A percentile compares a stretch with the other conserved stretches of the same genome.
Evolutionary conservation across 2,797 vertebrate genomes (phyloP).

Genomic region (Notolepis coatsorum): DNA sequence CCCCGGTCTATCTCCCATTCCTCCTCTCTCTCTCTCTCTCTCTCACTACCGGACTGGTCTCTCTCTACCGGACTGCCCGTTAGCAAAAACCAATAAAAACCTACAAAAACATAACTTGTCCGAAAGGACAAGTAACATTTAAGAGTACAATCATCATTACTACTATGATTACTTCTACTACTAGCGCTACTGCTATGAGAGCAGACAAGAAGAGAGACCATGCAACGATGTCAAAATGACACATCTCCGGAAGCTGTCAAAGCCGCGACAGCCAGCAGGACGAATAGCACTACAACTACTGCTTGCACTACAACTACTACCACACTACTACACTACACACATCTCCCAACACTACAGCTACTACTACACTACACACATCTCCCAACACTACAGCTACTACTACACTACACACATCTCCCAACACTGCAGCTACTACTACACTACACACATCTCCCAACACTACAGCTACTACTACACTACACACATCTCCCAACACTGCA

Average conservation of each 20-base stretch:
- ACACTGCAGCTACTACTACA: constrained; percentile 1
- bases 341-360: background rate
- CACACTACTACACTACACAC: background rate
- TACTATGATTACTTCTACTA: background rate
- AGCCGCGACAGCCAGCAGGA: background rate
- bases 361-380: background rate
- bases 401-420: no score
- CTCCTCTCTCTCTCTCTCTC: no score
- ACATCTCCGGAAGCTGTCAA: constrained; percentile 14
- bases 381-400: background rate
- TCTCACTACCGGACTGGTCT: no score
- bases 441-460: constrained; percentile 4
- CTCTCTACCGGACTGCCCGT: no score
- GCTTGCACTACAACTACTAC: background rate
- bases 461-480: background rate
- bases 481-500: background rate
- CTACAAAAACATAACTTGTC: no score
- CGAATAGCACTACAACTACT: constrained; percentile 17
- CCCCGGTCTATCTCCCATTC: no score
- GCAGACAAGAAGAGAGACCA: background rate
- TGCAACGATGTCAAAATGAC: constrained; percentile 1
- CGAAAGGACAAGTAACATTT: no score
- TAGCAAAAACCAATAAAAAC: no score
- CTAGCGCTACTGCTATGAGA: background rate
- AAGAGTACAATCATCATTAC: background rate